These are phyloP conservation scores for Entomobrya proxima DNA, from an alignment of 2,888 invertebrate species.

Conservation along the genomic window DNA sequence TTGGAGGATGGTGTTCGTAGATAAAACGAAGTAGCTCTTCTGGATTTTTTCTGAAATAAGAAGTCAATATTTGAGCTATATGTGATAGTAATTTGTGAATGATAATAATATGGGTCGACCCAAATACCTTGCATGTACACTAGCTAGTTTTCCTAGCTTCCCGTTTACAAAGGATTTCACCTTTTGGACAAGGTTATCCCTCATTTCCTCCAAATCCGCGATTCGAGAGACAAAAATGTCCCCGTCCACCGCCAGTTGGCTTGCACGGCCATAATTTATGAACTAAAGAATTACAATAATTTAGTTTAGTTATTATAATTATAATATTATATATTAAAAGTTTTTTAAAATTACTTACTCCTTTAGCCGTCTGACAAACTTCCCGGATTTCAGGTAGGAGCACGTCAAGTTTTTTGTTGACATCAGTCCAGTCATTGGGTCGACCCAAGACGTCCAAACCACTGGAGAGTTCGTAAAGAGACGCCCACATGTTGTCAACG, in stretches of 20 bases:
- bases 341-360: neutral
- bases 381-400: neutral
- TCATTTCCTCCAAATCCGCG: neutral
- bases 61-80: neutral
- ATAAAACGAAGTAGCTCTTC: neutral
- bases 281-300: neutral
- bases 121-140: neutral
- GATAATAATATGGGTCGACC: neutral
- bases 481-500: neutral
- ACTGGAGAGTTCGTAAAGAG: neutral
- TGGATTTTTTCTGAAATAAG: neutral
- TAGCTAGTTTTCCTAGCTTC: constrained; percentile 6
- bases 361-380: neutral
- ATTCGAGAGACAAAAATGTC: neutral
- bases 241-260: neutral
- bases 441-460: constrained; percentile 12
- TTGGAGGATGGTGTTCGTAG: neutral
- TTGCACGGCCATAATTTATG: neutral
- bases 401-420: neutral
- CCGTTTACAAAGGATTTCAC: constrained; percentile 23
- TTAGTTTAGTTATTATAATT: neutral
- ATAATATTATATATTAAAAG: neutral
- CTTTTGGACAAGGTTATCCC: neutral
- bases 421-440: constrained; percentile 1
- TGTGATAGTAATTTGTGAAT: neutral